Conservation (phyloP, 1,140 invertebrate genomes). For the Pachyrhynchus sulphureomaculatus region DNA sequence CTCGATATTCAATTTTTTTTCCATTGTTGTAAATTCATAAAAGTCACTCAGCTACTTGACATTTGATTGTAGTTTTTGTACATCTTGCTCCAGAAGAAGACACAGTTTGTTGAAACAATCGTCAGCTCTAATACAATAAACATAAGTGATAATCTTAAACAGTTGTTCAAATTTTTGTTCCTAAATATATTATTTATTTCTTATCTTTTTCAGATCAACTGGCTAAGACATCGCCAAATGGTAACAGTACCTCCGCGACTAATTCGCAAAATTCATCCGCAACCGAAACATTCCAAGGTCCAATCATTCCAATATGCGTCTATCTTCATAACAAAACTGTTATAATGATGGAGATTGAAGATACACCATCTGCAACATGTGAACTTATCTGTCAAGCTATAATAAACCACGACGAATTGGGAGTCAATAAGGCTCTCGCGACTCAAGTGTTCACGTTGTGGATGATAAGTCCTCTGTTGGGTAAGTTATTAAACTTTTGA, state of each 20-base stretch:
- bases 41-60: too few relatives aligned
- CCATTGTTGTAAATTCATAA: too few relatives aligned
- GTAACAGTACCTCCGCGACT: not conserved
- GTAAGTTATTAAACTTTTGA: conserved; percentile 40
- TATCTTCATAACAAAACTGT: conserved; percentile 68
- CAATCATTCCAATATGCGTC: conserved; percentile 59
- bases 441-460: conserved; percentile 64
- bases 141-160: too few relatives aligned
- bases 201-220: not conserved
- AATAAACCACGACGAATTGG: conserved; percentile 62
- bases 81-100: too few relatives aligned
- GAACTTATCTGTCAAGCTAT: conserved; percentile 60
- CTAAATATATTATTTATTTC: too few relatives aligned
- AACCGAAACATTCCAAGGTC: conserved; percentile 33
- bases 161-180: too few relatives aligned
- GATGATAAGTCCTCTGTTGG: conserved; percentile 65
- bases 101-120: too few relatives aligned
- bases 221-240: not conserved
- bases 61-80: too few relatives aligned
- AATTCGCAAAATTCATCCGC: conserved; percentile 1
- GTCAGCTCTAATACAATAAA: too few relatives aligned
- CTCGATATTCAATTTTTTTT: too few relatives aligned
- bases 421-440: conserved; percentile 61
- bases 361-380: conserved; percentile 60
- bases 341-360: conserved; percentile 70